Base-by-base conservation (phyloP, 2,113 vertebrate genomes). In the Crocuta crocuta region DNA sequence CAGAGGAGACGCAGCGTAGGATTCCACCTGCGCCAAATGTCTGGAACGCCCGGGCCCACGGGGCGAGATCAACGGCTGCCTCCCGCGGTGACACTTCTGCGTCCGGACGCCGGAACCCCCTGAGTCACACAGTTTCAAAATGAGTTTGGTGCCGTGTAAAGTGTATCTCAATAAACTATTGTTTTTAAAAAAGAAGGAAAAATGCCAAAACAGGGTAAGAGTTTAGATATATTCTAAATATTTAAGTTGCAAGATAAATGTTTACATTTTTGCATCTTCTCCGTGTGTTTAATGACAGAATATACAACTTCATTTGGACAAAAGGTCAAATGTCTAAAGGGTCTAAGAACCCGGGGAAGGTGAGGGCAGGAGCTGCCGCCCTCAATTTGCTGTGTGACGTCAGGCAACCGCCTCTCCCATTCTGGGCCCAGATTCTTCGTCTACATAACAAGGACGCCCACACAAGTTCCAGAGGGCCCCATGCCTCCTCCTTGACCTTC, bases 171-270 rank as follows among this genome's bases (percentile, higher is more conserved):
- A 45, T 76, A 73, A 50, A 35, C 70, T 79, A 35, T 81, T 88
- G 23, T 74, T 80, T 61, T 39, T 81, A 86, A 80, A 65, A 61
- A 31, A 87, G 21, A 43, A 12, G 24, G 7, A 26, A 28, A 48
- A 78, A 33, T 58, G n/a, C 33, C 31, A 39, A 33, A 28, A 39
- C 35, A 39, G n/a, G 48, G 12, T 80, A 33, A 8, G 17, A 80
- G 19, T 80, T 50, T 74, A 68, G 55, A 76, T 53, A 39, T 23
- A 45, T 43, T 65, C 21, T 58, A 66, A 95, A 84, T 74, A 83
- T 31, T 94, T 95, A 76, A 70, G 50, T 76, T 76, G n/a, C 17
- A 81, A 58, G n/a, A 80, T 65, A 74, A 88, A 71, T 31, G 9
- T 70, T 50, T 81, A 58, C 28, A 43, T 81, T 43, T n/a, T 81